phyloP scores from a whole-genome alignment of 30 jellyfish, hydroid and myxozoan genomes.

The Hydra vulgaris region DNA sequence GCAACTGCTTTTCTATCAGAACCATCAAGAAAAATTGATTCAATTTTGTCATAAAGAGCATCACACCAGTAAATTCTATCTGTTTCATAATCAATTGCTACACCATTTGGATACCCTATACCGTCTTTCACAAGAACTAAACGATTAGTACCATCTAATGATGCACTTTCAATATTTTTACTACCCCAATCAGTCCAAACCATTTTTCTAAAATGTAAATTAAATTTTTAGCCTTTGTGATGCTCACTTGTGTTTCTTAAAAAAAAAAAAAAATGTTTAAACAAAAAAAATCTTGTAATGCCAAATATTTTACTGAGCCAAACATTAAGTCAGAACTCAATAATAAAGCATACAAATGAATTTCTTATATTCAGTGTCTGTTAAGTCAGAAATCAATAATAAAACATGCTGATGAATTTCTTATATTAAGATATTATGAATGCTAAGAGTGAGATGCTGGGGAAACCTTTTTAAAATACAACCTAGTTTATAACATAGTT shows the following conservation, averaged over 20 bases:
- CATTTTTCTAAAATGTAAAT: slow-evolving; percentile 35
- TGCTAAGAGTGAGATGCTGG: no score
- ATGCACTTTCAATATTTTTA: slow-evolving; percentile 61
- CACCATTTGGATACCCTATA: slow-evolving; percentile 81
- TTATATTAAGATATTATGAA: no score
- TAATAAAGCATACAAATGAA: no score
- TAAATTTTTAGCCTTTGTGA: background rate
- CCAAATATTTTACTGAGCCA: no score
- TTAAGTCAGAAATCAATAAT: no score
- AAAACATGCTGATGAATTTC: no score
- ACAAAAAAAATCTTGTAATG: no score
- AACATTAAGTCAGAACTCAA: no score
- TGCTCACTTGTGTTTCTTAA: background rate
- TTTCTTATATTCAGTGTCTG: no score
- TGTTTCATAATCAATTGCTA: slow-evolving; percentile 46
- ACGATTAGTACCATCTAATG: slow-evolving; percentile 64
- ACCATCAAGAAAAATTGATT: slow-evolving; percentile 32
- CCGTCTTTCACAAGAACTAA: slow-evolving; percentile 23
- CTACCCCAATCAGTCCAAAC: slow-evolving; percentile 98
- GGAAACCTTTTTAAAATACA: no score
- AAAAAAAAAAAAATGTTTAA: no score
- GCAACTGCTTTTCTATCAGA: slow-evolving; percentile 29
- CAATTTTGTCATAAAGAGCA: slow-evolving; percentile 66
- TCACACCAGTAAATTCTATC: slow-evolving; percentile 82
- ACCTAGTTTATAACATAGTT: no score